phyloP scores from a whole-genome alignment of 2,888 invertebrate species.

The Hyposoter didymator region DNA sequence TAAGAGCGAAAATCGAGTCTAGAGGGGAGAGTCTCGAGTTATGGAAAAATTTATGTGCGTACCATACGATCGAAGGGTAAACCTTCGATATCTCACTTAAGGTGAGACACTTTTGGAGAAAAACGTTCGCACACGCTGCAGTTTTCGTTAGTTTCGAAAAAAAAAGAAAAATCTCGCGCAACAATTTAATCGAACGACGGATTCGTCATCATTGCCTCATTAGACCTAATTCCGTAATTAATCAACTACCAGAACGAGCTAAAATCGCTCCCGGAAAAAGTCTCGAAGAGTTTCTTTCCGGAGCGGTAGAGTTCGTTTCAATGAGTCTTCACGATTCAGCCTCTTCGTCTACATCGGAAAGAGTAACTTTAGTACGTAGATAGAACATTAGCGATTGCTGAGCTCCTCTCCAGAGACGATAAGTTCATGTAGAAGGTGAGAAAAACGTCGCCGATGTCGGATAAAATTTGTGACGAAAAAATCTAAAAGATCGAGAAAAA shows the following conservation, averaged over 20 bases:
- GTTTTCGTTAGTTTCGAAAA: background rate
- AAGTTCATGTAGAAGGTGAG: constrained; percentile 63
- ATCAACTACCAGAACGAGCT: too few relatives aligned
- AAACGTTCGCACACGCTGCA: background rate
- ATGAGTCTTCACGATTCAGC: background rate
- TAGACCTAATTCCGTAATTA: too few relatives aligned
- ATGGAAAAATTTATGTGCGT: constrained; percentile 17
- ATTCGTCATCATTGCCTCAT: too few relatives aligned
- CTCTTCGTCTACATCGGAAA: background rate
- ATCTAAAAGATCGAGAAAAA: constrained; percentile 46
- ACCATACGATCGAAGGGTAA: background rate
- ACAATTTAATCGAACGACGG: background rate
- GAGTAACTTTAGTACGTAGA: background rate
- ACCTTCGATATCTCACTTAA: constrained; percentile 3
- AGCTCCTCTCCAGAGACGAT: constrained; percentile 67
- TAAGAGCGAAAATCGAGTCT: constrained; percentile 33
- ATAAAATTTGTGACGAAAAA: constrained; percentile 11
- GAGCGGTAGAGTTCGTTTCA: background rate
- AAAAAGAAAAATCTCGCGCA: background rate
- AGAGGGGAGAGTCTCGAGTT: background rate
- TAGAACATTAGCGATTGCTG: constrained; percentile 70
- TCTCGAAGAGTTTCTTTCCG: background rate
- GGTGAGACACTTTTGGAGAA: background rate
- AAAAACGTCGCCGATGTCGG: constrained; percentile 39
- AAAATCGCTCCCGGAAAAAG: background rate